Evolutionary conservation across 2,113 vertebrate genomes (phyloP), one percentile per base, ranked within the genome.

Genomic region (Leptobrachium ailaonicum): DNA sequence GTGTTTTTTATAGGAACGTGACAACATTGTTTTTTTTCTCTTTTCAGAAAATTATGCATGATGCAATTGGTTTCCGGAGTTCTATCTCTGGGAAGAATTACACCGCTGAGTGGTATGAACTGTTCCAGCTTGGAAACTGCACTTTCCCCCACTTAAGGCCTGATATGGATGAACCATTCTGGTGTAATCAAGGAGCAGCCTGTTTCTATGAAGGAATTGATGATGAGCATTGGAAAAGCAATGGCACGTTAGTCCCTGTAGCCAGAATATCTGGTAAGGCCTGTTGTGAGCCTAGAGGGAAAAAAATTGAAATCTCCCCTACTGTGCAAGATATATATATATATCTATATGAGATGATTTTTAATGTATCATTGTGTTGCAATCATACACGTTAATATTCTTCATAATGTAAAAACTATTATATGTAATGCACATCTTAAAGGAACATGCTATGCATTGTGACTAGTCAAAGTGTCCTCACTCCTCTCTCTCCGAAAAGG

Each of bases 121-220:
- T 99, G 50, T 99, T 99, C 71, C 98, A 99, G 2, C 94, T 99
- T 73, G 97, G 98, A 6, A 99, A 99, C 86, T 99, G 98, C 85
- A 99, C 97, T 0, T 99, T 99, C 85, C 98, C 98, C 41, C 97
- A 99, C 82, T 85, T 96, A n/a, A 89, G 94, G 47, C 91, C 93
- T 0, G 89, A 90, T 2, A 12, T 88, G 68, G 79, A 75, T 0
- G 91, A 94, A 0, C 98, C 98, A 0, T 98, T 97, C 87, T 99
- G 98, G 98, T 99, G 98, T 87, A 99, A 99, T 87, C 98, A 99
- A 84, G 98, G 98, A 42, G 98, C 98, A n/a, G 97, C 98, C 60
- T 99, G 98, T 88, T 98, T 99, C 88, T 98, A 89, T 83, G 92
- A 95, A 83, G 96, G 96, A 82, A 97, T 99, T 77, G 95, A 98